Evolutionary conservation across 2,113 vertebrate species (phyloP).

Genomic region (Chunga burmeisteri): DNA sequence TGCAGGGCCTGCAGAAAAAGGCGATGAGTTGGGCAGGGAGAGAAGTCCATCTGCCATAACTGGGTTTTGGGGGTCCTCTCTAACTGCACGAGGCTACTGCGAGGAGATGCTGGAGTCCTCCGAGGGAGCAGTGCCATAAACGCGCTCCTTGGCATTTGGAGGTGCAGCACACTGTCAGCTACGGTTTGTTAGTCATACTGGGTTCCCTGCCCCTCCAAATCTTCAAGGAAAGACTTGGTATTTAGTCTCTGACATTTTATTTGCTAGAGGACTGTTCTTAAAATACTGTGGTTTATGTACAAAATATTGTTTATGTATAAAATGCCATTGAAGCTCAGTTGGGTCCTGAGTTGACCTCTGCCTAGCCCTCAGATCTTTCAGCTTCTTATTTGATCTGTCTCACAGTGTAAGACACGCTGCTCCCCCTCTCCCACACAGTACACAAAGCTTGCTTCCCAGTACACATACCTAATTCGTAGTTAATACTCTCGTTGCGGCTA

Average conservation of each 20-base stretch:
- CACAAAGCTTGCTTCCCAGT: background rate
- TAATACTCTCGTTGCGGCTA: slow-evolving; percentile 55
- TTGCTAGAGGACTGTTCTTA: background rate
- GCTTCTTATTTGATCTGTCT: background rate
- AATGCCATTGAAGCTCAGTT: background rate
- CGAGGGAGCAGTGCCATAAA: background rate
- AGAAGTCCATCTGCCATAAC: background rate
- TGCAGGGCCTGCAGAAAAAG: background rate
- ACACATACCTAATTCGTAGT: slow-evolving; percentile 59
- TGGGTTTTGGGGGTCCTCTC: background rate
- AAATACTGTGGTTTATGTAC: background rate
- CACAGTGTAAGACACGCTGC: background rate
- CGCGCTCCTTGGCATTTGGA: background rate
- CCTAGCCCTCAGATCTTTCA: background rate
- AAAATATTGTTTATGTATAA: background rate
- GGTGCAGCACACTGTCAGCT: background rate
- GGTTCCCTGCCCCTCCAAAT: background rate
- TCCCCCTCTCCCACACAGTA: background rate
- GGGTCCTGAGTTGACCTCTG: slow-evolving; percentile 35
- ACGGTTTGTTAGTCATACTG: background rate
- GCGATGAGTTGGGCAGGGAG: background rate
- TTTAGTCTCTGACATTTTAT: slow-evolving; percentile 4
- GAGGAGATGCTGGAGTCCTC: background rate
- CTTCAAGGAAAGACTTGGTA: background rate
- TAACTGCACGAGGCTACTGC: background rate